phyloP scores from a whole-genome alignment of 2,113 vertebrate species.

The Myodes glareolus region DNA sequence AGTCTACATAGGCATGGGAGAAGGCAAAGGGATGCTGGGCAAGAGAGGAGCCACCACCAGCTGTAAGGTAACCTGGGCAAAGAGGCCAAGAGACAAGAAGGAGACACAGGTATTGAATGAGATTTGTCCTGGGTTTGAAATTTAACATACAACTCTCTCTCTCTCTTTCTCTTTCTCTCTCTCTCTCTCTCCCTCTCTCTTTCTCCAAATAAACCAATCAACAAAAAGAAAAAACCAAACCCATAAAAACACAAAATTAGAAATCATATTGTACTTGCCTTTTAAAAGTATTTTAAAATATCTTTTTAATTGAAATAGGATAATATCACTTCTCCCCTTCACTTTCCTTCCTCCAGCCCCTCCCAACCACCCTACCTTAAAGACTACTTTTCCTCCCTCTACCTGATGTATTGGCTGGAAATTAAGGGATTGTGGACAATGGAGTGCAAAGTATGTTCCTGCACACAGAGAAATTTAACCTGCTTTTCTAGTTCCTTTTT shows the following conservation, averaged over 20 bases:
- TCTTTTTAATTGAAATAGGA: not conserved
- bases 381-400: not conserved
- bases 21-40: not conserved
- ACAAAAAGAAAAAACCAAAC: not conserved
- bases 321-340: not conserved
- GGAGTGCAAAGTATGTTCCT: not conserved
- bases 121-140: not conserved
- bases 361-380: not conserved
- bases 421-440: not conserved
- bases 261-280: not conserved
- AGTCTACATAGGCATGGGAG: not conserved
- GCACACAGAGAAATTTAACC: too few relatives aligned
- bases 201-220: not conserved
- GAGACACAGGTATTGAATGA: not conserved
- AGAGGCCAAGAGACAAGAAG: not conserved
- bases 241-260: not conserved
- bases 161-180: too few relatives aligned
- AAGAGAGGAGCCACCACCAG: not conserved
- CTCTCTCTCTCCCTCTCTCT: too few relatives aligned
- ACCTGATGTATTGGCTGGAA: not conserved
- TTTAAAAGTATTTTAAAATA: not conserved
- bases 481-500: not conserved
- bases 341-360: not conserved
- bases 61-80: too few relatives aligned
- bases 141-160: too few relatives aligned